Evolutionary conservation across 2,888 invertebrate genomes (phyloP).

Genomic region (Acronicta leporina): DNA sequence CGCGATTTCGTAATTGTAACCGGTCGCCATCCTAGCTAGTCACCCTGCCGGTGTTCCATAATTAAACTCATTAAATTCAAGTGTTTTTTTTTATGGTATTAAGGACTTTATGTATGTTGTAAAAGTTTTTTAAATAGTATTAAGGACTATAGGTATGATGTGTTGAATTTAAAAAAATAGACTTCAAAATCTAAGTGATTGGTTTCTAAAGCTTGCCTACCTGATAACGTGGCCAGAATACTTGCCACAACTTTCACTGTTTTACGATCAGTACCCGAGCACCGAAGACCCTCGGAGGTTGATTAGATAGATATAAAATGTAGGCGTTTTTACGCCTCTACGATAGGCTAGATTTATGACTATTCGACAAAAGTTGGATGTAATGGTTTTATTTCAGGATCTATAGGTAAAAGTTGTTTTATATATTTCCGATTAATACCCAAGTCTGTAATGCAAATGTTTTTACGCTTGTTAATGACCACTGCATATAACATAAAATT

Average conservation of each 20-base stretch:
- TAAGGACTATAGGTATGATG: too few species aligned
- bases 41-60: too few species aligned
- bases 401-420: background rate
- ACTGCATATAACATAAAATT: too few species aligned
- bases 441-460: too few species aligned
- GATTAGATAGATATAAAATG: conserved; percentile 45
- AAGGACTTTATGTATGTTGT: too few species aligned
- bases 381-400: conserved; percentile 12
- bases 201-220: conserved; percentile 23
- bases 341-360: conserved; percentile 33
- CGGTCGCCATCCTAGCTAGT: too few species aligned
- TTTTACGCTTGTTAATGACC: too few species aligned
- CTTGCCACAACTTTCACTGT: conserved; percentile 28
- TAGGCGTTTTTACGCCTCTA: conserved; percentile 40
- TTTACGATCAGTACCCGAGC: conserved; percentile 30
- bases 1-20: too few species aligned
- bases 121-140: too few species aligned
- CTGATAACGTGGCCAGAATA: conserved; percentile 48
- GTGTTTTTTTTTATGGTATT: too few species aligned
- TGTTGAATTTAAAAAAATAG: conserved; percentile 1
- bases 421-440: background rate
- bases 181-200: conserved; percentile 50
- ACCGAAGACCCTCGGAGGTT: conserved; percentile 30
- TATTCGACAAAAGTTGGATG: conserved; percentile 18
- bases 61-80: too few species aligned